Base-by-base conservation (phyloP, 2,797 vertebrate species). In the Acanthornis magna region DNA sequence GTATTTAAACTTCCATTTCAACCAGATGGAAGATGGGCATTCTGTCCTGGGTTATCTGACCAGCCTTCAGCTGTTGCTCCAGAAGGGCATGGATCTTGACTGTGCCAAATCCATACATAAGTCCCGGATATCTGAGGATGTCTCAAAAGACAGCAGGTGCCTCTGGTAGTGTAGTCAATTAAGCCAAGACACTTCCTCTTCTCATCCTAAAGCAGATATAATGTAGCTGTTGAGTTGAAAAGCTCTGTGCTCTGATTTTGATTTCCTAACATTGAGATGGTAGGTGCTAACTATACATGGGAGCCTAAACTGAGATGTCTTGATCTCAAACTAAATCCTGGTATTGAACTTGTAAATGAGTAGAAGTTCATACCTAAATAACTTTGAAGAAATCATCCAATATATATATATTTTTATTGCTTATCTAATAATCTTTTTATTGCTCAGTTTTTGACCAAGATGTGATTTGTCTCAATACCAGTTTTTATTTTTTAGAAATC, bases 201-300 rank as follows among this genome's bases (percentile, higher is more conserved):
- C 25, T 88, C 21, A 23, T 15, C 2, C 32, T 55, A 34, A 70
- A 74, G 50, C 42, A 76, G 51, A 40, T 16, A 3, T 0, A 45
- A 40, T 70, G 16, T 62, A 66, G 34, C 32, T 75, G 22, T 66
- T 87, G 9, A 83, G 11, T 20, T 79, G 45, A 87, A 43, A 42
- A 77, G 50, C 34, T 42, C 17, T 76, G n/a, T 74, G 36, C 20
- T 86, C 10, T 61, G 12, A 13, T 60, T 32, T 13, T 71, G 20
- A 29, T 55, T 54, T 83, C 18, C 5, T 43, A 14, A 13, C 11
- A 1, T 10, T 55, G 47, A 73, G 32, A 79, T 19, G 16, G 10
- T 72, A 18, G 27, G 5, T 72, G 30, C 14, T 29, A 36, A 2
- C 38, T 67, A 0, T 29, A 43, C 3, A 0, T 23, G 11, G 18